These are phyloP conservation scores for Herminia tarsipennalis DNA, from an alignment of 2,888 invertebrate genomes.

Conservation along the genomic window DNA sequence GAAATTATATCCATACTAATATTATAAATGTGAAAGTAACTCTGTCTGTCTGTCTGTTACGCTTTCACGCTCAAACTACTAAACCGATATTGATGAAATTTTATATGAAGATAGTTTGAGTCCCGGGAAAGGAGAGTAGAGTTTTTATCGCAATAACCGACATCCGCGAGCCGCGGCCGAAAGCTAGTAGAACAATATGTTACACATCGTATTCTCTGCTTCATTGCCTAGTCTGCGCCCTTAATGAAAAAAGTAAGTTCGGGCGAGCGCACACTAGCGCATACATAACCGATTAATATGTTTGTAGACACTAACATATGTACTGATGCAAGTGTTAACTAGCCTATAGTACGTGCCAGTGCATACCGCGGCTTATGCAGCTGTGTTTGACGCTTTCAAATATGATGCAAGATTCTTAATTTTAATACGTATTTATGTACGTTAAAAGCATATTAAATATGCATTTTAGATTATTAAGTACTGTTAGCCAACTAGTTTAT, in stretches of 20 bases:
- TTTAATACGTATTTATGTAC: constrained; percentile 29
- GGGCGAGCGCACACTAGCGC: constrained; percentile 36
- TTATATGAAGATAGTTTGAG: too few species aligned
- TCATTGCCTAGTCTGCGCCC: constrained; percentile 25
- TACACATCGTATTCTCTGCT: constrained; percentile 19
- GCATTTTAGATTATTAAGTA: constrained; percentile 21
- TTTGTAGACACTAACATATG: constrained; percentile 68
- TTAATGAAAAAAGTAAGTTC: constrained; percentile 28
- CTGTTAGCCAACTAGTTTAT: constrained; percentile 20
- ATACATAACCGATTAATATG: constrained; percentile 50
- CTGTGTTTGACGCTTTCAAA: constrained; percentile 52
- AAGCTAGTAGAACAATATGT: neutral
- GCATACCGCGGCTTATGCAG: constrained; percentile 53
- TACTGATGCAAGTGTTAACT: constrained; percentile 73
- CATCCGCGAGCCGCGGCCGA: too few species aligned
- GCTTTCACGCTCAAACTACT: too few species aligned
- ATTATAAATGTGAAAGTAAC: too few species aligned
- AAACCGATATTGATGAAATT: too few species aligned
- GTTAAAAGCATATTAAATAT: constrained; percentile 42
- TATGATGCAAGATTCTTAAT: constrained; percentile 39
- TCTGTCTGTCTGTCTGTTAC: too few species aligned
- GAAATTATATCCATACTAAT: too few species aligned
- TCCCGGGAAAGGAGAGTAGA: too few species aligned
- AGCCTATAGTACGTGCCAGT: constrained; percentile 57
- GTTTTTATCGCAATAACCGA: too few species aligned